Evolutionary conservation across 2,888 invertebrate species (phyloP), one percentile per base, ranked within the genome.

Genomic region (Coleophora flavipennella): DNA sequence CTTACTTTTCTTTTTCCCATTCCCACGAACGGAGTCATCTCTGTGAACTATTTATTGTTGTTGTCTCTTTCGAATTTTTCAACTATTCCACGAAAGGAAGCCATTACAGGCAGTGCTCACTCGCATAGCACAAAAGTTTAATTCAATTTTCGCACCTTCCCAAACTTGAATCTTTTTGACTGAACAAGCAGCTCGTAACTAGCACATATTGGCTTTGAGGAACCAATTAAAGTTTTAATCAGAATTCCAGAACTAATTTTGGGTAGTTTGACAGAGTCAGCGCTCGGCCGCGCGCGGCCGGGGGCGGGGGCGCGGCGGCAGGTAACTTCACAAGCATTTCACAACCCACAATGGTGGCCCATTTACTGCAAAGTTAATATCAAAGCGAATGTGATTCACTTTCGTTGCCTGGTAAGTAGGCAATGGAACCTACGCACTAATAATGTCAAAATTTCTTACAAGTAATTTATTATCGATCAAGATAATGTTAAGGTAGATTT

Each of bases 201-300:
- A 20, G 20, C 69, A 74, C 71, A 73, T 68, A 75, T 74, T 75
- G 75, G 71, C 69, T 71, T 62, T 67, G 73, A 75, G 67, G 61
- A 78, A 74, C 71, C 79, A 81, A 83, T 83, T 81, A 81, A 83
- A 83, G 77, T 83, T 83, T 77, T 76, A 76, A 75, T 72, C 73
- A 63, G 63, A 75, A 78, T 76, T 74, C 51, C 55, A 67, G 62
- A 80, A 83, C 79, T 78, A 83, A 83, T 80, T 83, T 80, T 67
- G 73, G 63, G 64, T 62, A 74, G 77, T 81, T 80, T 73, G 76
- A 74, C 75, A 68, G 64, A 72, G 79, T 81, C 79, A 78, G 79
- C 76, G 45, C 58, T 66, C 57, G 63, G 59, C 58, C 33, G 33
- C 28, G 8, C 28, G 10, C 28, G 1, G n/a, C n/a, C n/a, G n/a